Evolutionary conservation across 2,113 vertebrate species (phyloP), one percentile per base, ranked within the genome.

Genomic region (Rhegmatorhina hoffmannsi): DNA sequence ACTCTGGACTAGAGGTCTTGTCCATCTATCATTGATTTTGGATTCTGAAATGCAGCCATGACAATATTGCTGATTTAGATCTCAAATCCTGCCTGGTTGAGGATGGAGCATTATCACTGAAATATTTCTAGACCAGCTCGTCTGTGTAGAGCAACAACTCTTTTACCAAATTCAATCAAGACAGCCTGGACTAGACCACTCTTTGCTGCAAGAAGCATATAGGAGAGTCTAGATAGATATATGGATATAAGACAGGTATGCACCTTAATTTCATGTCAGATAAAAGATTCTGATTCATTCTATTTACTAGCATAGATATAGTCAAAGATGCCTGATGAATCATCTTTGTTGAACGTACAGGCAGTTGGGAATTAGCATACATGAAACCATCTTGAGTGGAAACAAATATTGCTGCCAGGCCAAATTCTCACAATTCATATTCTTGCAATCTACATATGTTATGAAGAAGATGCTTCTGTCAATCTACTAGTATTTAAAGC

Each of bases 1-100:
- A 24, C 7, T 60, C 17, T 64, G 8, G 5, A 68, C 64, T 31
- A 3, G 0, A 0, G 18, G 25, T 33, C 4, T 55, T 82, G 79
- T 79, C 2, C 2, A 6, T 72, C 6, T 34, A 10, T 69, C 9
- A 14, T 24, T 81, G 33, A 8, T 43, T 20, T 13, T 34, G 13
- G 17, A 52, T 28, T 4, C 5, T 80, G 56, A 33, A 25, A 40
- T 17, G 11, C 2, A 90, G 52, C 1, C 6, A 55, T 17, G 10
- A 34, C 1, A 67, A 24, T 29, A 36, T 1, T 24, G 5, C 4
- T 49, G 25, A n/a, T 31, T 81, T 69, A 60, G 5, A 14, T 77
- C n/a, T 81, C n/a, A 73, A 40, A 56, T 76, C 4, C 4, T 77
- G 20, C 3, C 13, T 68, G 7, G 1, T 58, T 46, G 33, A 80